Percentiles rank a stretch among this genome's conserved stretches.
Evolutionary conservation across 2,888 invertebrate genomes (phyloP).

Genomic region (Molorchus minor): DNA sequence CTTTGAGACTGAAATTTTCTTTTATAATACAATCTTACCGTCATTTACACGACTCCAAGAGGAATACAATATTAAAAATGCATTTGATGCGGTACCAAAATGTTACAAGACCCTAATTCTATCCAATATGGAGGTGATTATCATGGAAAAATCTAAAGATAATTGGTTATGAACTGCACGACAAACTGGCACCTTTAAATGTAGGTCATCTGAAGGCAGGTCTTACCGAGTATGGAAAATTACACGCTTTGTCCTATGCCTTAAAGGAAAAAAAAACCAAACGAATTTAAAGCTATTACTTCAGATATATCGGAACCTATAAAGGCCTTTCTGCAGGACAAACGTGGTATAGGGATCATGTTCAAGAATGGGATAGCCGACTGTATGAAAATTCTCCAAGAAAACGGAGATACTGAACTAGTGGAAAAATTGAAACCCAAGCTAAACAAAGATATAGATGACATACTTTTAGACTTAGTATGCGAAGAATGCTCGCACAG

Average conservation of each 20-base stretch:
- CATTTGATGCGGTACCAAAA: conserved; percentile 30
- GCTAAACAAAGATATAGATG: background rate
- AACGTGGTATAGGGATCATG: too few species aligned
- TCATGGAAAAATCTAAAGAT: conserved; percentile 38
- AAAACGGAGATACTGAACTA: background rate
- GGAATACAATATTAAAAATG: conserved; percentile 18
- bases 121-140: conserved; percentile 27
- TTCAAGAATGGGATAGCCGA: too few species aligned
- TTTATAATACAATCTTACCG: conserved; percentile 31
- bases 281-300: conserved; percentile 21
- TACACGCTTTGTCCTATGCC: conserved; percentile 42
- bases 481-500: conserved; percentile 22
- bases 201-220: conserved; percentile 30
- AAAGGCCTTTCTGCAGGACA: too few species aligned
- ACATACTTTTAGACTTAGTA: conserved; percentile 15
- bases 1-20: conserved; percentile 35
- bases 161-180: conserved; percentile 30
- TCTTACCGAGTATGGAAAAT: conserved; percentile 34
- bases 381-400: too few species aligned
- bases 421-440: background rate
- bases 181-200: conserved; percentile 28
- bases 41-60: conserved; percentile 31
- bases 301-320: too few species aligned
- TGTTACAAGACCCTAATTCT: conserved; percentile 25
- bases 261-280: conserved; percentile 25